Conservation (phyloP, 2,888 invertebrate genomes). For the Agrotis clavis region DNA sequence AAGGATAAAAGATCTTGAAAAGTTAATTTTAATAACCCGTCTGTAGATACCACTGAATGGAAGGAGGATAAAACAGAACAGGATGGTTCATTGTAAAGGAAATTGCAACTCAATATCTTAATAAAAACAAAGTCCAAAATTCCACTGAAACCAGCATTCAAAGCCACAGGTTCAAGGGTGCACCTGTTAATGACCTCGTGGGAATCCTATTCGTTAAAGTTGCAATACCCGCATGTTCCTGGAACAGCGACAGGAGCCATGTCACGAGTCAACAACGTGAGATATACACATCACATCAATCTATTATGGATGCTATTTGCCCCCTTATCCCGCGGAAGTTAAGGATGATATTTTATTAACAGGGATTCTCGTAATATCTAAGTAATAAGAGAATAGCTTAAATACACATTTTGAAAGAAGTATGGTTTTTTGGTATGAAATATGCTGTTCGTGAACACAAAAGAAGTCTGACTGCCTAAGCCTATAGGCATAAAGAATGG, state of each 20-base stretch:
- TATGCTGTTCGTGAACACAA: too few relatives aligned
- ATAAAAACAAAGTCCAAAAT: neutral
- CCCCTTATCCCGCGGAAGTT: neutral
- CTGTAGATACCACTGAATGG: too few relatives aligned
- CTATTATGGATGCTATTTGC: conserved; percentile 12
- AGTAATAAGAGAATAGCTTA: neutral
- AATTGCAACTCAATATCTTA: neutral
- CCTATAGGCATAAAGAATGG: too few relatives aligned
- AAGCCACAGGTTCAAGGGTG: conserved; percentile 1
- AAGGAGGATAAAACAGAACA: too few relatives aligned
- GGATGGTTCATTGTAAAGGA: too few relatives aligned
- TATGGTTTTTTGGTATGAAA: too few relatives aligned
- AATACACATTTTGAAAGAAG: neutral
- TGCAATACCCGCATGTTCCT: conserved; percentile 23
- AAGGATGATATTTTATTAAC: neutral
- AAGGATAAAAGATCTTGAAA: too few relatives aligned
- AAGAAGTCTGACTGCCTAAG: too few relatives aligned
- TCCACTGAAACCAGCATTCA: neutral
- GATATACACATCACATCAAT: conserved; percentile 39
- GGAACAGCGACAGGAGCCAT: conserved; percentile 34
- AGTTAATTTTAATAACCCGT: too few relatives aligned
- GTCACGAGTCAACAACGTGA: conserved; percentile 44
- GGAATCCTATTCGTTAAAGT: conserved; percentile 46
- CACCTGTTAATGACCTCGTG: conserved; percentile 36
- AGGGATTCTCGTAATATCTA: neutral